Evolutionary conservation across 64 coral and sea anemone species (phyloP).

Genomic region (Hydrozoanthus tunicans): DNA sequence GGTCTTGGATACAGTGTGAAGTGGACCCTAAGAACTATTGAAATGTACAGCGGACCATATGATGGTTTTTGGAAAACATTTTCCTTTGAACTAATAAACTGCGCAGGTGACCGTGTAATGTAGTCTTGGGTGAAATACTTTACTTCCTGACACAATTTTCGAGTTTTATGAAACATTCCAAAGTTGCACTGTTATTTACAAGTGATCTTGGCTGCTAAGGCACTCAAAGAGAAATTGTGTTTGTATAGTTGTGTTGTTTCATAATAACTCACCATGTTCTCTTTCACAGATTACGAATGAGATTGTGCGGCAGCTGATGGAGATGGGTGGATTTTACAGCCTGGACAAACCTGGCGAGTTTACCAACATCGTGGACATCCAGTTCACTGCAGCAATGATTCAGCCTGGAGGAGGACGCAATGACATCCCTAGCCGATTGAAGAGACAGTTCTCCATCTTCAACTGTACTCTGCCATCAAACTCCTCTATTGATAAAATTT

Average conservation of each 20-base stretch:
- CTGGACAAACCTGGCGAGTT: slow-evolving; percentile 98
- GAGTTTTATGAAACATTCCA: too few species aligned
- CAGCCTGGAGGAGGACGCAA: slow-evolving; percentile 96
- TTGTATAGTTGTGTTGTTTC: not conserved
- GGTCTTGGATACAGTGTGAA: too few species aligned
- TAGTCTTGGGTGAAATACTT: too few species aligned
- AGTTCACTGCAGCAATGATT: slow-evolving; percentile 96
- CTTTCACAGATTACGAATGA: slow-evolving; percentile 92
- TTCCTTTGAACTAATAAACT: too few species aligned
- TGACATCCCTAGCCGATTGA: slow-evolving; percentile 93
- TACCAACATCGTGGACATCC: slow-evolving; percentile 95
- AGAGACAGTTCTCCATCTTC: slow-evolving; percentile 95
- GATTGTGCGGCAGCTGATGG: slow-evolving; percentile 98
- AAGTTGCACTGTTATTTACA: too few species aligned
- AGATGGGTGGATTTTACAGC: slow-evolving; percentile 97
- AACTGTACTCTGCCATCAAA: slow-evolving; percentile 95
- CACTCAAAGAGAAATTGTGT: not conserved
- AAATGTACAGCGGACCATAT: too few species aligned
- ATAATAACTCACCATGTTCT: too few species aligned
- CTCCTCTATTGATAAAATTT: slow-evolving; percentile 98
- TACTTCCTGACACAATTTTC: too few species aligned
- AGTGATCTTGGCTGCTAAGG: too few species aligned
- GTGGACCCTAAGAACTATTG: too few species aligned
- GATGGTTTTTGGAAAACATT: too few species aligned
- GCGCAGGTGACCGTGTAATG: too few species aligned